Evolutionary conservation across 2,888 invertebrate genomes (phyloP).

Genomic region (Agonopterix alstromeriana): DNA sequence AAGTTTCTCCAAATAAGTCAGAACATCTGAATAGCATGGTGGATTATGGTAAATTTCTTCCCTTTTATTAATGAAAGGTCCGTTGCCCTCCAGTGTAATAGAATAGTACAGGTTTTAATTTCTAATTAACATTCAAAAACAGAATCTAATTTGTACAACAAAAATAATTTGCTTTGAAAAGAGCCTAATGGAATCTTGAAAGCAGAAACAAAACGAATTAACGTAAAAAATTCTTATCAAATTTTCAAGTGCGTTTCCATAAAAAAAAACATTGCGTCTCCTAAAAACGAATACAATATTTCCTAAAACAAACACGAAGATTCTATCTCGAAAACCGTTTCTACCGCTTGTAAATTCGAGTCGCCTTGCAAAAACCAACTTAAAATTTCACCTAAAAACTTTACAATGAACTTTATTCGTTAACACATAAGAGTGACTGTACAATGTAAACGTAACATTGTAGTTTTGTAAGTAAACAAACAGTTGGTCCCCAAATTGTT

Average conservation of each 20-base stretch:
- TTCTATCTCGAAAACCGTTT: constrained; percentile 36
- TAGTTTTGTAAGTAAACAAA: constrained; percentile 54
- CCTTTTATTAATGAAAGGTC: no score
- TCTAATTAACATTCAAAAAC: no score
- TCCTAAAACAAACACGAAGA: constrained; percentile 30
- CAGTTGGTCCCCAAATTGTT: constrained; percentile 48
- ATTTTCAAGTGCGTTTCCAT: no score
- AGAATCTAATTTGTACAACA: no score
- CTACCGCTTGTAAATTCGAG: constrained; percentile 44
- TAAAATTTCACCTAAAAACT: background rate
- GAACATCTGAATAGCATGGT: no score
- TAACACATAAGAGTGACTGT: background rate
- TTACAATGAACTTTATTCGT: constrained; percentile 9
- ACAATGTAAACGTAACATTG: constrained; percentile 15
- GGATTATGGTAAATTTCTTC: no score
- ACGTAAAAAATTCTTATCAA: background rate
- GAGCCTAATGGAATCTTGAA: no score
- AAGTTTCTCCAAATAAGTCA: background rate
- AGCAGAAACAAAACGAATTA: no score
- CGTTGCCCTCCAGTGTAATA: no score
- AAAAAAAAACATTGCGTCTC: no score
- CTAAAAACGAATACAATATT: constrained; percentile 19
- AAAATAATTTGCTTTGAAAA: no score
- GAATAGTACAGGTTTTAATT: no score
- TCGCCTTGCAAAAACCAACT: constrained; percentile 25